phyloP scores from a whole-genome alignment of 2,113 vertebrate species.

The Rhombomys opimus region DNA sequence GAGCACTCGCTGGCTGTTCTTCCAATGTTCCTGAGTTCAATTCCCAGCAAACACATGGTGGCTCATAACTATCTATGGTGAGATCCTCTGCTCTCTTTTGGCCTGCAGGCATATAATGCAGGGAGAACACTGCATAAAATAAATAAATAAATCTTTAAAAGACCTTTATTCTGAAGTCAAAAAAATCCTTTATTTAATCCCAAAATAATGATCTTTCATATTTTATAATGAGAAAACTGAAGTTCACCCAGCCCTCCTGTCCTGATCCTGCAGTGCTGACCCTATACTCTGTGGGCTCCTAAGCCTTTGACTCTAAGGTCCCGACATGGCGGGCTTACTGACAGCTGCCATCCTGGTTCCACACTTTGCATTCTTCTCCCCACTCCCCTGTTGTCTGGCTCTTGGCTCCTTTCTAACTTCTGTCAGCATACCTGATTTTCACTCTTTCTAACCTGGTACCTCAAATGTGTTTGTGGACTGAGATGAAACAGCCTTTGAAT shows the following conservation, averaged over 20 bases:
- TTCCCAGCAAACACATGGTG: no score
- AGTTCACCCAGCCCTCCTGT: background rate
- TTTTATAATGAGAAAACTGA: background rate
- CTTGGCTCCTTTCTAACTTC: background rate
- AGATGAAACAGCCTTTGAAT: conserved; percentile 57
- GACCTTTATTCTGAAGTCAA: background rate
- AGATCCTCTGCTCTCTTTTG: no score
- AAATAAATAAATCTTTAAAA: background rate
- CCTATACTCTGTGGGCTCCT: background rate
- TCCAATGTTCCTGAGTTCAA: no score
- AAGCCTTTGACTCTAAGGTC: background rate
- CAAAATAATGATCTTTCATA: background rate
- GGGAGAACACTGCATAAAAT: no score
- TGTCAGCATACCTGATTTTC: background rate
- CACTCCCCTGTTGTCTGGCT: no score
- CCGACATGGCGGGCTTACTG: accelerated
- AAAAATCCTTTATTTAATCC: background rate
- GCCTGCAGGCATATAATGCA: no score
- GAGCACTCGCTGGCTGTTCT: no score
- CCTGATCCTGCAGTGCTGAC: background rate
- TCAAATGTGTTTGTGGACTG: background rate
- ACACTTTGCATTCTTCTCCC: background rate
- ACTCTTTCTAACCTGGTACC: background rate
- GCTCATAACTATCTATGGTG: no score
- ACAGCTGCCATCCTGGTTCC: background rate